phyloP scores from a whole-genome alignment of 2,113 vertebrate genomes.

The Epinephelus lanceolatus region DNA sequence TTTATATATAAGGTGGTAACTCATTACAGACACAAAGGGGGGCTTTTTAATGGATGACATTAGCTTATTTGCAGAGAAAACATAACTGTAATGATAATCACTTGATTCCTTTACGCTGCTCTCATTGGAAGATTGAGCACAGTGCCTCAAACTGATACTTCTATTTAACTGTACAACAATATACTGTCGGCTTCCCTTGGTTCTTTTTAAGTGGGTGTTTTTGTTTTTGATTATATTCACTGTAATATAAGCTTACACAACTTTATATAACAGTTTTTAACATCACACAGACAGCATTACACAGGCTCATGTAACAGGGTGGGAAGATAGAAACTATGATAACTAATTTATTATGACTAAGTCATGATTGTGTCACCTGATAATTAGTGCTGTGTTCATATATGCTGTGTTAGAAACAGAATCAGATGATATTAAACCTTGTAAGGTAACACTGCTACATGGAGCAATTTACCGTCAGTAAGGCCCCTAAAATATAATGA shows the following conservation, averaged over 20 bases:
- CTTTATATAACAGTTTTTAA: background rate
- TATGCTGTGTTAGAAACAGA: constrained; percentile 17
- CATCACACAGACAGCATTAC: constrained; percentile 1
- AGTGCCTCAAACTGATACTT: background rate
- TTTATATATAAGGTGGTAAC: background rate
- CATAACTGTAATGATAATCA: no score
- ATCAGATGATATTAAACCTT: background rate
- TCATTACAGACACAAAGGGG: background rate
- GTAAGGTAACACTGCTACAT: background rate
- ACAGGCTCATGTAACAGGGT: background rate
- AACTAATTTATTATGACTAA: constrained; percentile 2
- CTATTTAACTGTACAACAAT: background rate
- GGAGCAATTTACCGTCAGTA: constrained; percentile 15
- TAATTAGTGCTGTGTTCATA: constrained; percentile 25
- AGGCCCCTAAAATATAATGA: constrained; percentile 31
- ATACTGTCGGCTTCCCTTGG: background rate
- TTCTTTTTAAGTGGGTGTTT: constrained; percentile 3
- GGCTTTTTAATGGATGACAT: background rate
- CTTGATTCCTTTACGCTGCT: no score
- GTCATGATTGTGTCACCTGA: constrained; percentile 13
- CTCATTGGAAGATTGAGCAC: no score
- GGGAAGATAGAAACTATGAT: background rate
- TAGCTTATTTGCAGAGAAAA: no score
- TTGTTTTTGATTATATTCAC: background rate
- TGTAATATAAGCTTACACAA: constrained; percentile 1